Evolutionary conservation across 2,113 vertebrate species (phyloP).

Genomic region (Saguinus midas): DNA sequence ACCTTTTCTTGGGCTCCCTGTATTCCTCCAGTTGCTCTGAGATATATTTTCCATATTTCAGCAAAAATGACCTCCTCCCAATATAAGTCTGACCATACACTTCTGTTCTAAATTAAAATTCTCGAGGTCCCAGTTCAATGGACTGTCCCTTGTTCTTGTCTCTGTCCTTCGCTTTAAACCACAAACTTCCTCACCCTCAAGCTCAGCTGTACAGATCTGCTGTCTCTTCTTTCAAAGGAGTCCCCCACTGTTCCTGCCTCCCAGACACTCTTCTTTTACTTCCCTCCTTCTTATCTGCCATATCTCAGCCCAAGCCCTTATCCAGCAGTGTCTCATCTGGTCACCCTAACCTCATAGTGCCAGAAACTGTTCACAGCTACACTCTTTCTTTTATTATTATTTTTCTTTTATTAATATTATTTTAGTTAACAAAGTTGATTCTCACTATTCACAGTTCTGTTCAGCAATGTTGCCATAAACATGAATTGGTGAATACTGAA

Average conservation of each 20-base stretch:
- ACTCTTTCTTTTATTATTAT: neutral
- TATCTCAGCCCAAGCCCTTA: neutral
- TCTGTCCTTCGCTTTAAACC: conserved; percentile 1
- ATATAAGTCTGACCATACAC: neutral
- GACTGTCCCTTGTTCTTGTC: neutral
- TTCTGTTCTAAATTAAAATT: conserved; percentile 6
- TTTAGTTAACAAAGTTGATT: neutral
- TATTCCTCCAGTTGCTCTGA: neutral
- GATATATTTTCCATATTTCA: neutral
- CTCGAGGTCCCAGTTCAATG: neutral
- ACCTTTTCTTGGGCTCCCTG: neutral
- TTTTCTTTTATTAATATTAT: neutral
- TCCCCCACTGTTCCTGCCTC: neutral
- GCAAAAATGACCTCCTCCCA: neutral
- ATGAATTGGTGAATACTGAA: neutral
- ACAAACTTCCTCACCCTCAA: neutral
- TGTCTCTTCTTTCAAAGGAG: neutral
- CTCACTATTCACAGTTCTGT: neutral
- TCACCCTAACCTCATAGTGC: neutral
- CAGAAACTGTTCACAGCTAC: neutral
- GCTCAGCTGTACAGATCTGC: neutral
- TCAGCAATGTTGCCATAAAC: neutral
- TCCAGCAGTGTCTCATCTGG: neutral
- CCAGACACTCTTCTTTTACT: neutral
- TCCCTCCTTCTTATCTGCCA: neutral